Percentiles rank a stretch among this genome's conserved stretches.
Evolutionary conservation across 2,888 invertebrate species (phyloP).

Genomic region (Drosophila gaucha): DNA sequence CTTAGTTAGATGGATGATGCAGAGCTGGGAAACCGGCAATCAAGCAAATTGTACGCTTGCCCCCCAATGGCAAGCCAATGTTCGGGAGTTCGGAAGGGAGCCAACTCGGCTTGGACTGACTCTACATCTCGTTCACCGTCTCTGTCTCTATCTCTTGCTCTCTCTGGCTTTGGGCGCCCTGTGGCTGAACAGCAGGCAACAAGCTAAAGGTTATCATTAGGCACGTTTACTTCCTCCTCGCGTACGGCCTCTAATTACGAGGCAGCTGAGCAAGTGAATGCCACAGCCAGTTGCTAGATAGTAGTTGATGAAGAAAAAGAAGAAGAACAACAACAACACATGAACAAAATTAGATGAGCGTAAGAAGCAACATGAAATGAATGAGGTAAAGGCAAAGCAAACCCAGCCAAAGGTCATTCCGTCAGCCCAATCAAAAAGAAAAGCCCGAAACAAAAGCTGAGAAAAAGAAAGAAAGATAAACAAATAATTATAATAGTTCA

Average conservation of each 20-base stretch:
- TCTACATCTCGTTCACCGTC: not conserved
- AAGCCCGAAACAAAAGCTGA: constrained; percentile 8
- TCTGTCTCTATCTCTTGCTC: not conserved
- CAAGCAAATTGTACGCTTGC: constrained; percentile 71
- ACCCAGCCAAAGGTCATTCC: constrained; percentile 57
- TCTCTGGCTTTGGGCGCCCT: constrained; percentile 39
- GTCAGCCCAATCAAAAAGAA: constrained; percentile 47
- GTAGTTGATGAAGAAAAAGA: not conserved
- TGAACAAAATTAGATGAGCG: constrained; percentile 34
- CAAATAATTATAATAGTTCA: constrained; percentile 5
- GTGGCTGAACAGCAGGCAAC: constrained; percentile 45
- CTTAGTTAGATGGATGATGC: constrained; percentile 70
- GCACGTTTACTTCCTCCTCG: constrained; percentile 75
- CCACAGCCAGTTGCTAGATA: constrained; percentile 24
- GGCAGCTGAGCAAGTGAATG: constrained; percentile 50
- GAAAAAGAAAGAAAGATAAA: not conserved
- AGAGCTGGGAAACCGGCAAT: constrained; percentile 65
- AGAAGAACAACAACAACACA: not conserved
- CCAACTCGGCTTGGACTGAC: constrained; percentile 14
- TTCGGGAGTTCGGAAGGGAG: constrained; percentile 1
- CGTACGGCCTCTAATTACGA: constrained; percentile 71
- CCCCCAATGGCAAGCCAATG: constrained; percentile 29
- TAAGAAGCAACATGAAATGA: not conserved
- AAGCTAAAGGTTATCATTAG: constrained; percentile 78
- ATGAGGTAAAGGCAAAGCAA: constrained; percentile 2